Evolutionary conservation across 2,113 vertebrate species (phyloP).

Genomic region (Bos taurus): ARS-UCD2.0 NC_037348.1:16268001-16268500

Average conservation of each 20-base stretch:
- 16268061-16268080: neutral
- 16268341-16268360: neutral
- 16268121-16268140: slow-evolving; percentile 5
- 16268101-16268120: neutral
- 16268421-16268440: neutral
- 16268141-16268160: neutral
- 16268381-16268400: neutral
- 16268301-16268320: neutral
- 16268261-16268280: neutral
- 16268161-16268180: neutral
- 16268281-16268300: neutral
- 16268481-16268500: neutral
- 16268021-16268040: neutral
- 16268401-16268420: neutral
- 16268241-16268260: neutral
- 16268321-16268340: neutral
- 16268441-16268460: neutral
- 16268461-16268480: neutral
- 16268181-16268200: slow-evolving; percentile 2
- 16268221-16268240: neutral
- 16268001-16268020: neutral
- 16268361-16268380: neutral
- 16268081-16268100: neutral
- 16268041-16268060: neutral
- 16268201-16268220: neutral